Conservation (phyloP, 1,140 invertebrate species). For the Papilio helenus region DNA sequence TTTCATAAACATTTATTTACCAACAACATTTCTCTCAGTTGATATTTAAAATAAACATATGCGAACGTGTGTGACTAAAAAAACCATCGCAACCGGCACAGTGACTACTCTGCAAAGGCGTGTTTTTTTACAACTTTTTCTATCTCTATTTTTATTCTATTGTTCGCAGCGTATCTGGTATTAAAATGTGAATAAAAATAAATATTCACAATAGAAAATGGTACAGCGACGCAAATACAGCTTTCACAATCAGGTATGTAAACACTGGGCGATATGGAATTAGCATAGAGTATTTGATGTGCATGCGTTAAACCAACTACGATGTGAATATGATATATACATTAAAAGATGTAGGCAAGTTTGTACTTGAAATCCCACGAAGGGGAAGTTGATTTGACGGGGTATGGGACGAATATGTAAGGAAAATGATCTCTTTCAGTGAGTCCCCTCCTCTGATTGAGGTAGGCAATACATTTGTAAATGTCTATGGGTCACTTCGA, state of each 20-base stretch:
- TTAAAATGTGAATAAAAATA: slow-evolving; percentile 27
- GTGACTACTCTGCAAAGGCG: slow-evolving; percentile 13
- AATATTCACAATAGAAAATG: slow-evolving; percentile 33
- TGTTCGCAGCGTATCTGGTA: slow-evolving; percentile 28
- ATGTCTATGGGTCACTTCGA: no score
- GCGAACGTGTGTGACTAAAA: neutral
- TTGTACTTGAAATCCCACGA: no score
- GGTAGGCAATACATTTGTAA: no score
- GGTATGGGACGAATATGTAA: neutral
- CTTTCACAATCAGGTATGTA: slow-evolving; percentile 7
- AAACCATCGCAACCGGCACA: neutral
- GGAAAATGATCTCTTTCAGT: neutral
- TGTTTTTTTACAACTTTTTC: slow-evolving; percentile 25
- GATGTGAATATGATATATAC: no score
- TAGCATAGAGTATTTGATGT: neutral
- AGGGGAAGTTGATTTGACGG: no score
- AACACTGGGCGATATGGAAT: neutral
- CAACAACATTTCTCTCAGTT: neutral
- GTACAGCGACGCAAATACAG: neutral
- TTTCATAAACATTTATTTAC: neutral
- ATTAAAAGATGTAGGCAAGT: no score
- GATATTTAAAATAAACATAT: slow-evolving; percentile 27
- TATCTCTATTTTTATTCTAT: slow-evolving; percentile 30
- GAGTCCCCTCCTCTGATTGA: no score
- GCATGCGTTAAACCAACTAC: neutral